Percentiles rank a stretch among this genome's conserved stretches.
Conservation (phyloP, 2,797 vertebrate genomes). For the Poeciliopsis gracilis region DNA sequence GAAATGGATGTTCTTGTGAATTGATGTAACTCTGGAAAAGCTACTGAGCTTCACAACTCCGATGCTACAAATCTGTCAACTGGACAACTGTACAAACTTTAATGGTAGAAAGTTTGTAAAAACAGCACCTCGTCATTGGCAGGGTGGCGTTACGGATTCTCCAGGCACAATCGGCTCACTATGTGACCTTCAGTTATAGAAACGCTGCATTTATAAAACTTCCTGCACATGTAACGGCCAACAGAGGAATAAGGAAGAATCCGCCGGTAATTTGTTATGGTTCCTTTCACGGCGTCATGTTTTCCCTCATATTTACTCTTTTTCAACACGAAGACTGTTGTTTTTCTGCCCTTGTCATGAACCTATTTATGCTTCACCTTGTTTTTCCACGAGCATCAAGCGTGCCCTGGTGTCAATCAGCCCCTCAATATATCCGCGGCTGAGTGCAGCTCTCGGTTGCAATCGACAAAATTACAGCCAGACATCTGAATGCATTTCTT, state of each 20-base stretch:
- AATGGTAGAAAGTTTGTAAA: background rate
- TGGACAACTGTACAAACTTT: background rate
- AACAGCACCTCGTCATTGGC: too few species aligned
- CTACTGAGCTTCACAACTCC: background rate
- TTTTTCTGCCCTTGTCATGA: slow-evolving; percentile 33
- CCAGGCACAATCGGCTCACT: background rate
- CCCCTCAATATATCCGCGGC: slow-evolving; percentile 18
- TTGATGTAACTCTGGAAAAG: background rate
- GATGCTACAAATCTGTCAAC: background rate
- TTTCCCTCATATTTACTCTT: slow-evolving; percentile 25
- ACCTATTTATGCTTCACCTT: slow-evolving; percentile 29
- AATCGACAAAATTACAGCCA: slow-evolving; percentile 48
- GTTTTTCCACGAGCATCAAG: slow-evolving; percentile 46
- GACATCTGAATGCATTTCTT: slow-evolving; percentile 44
- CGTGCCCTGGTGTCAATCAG: slow-evolving; percentile 10
- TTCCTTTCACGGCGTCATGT: slow-evolving; percentile 1
- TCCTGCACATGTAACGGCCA: background rate
- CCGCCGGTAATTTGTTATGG: background rate
- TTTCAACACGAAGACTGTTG: slow-evolving; percentile 38
- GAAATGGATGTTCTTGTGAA: background rate
- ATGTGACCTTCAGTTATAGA: background rate
- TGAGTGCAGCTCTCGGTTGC: slow-evolving; percentile 24
- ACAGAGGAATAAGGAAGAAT: background rate
- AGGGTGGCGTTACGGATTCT: too few species aligned
- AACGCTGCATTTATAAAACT: background rate